Percentiles rank a stretch among this genome's conserved stretches.
Evolutionary conservation across 1,140 invertebrate genomes (phyloP).

Genomic region (Pygmarrhopalites habei): DNA sequence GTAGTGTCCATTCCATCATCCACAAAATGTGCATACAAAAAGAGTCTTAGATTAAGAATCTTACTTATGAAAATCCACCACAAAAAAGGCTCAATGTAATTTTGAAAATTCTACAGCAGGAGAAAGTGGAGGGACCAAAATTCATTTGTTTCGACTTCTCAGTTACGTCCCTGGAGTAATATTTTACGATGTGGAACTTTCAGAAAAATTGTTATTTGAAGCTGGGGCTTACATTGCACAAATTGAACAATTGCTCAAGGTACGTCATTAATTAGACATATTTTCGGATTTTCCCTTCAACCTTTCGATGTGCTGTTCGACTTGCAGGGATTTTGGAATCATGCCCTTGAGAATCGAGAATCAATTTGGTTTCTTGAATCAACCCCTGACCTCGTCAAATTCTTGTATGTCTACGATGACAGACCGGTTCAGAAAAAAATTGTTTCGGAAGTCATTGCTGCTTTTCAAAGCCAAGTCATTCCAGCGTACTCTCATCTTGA

Average conservation of each 20-base stretch:
- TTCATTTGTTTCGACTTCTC: conserved; percentile 55
- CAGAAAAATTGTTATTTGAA: conserved; percentile 57
- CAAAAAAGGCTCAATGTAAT: no score
- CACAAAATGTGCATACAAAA: no score
- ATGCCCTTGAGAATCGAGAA: conserved; percentile 55
- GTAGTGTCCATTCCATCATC: no score
- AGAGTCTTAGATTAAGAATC: no score
- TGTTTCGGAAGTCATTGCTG: conserved; percentile 56
- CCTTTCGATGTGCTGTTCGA: no score
- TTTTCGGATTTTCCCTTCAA: no score
- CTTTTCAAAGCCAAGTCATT: conserved; percentile 59
- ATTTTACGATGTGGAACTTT: conserved; percentile 53
- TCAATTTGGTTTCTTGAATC: conserved; percentile 65
- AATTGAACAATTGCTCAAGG: conserved; percentile 59
- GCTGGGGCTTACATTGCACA: conserved; percentile 61
- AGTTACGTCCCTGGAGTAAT: conserved; percentile 64
- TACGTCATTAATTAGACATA: conserved; percentile 44
- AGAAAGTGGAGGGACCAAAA: conserved; percentile 6
- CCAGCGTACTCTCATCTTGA: conserved; percentile 32
- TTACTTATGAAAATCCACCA: no score
- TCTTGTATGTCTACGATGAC: conserved; percentile 60
- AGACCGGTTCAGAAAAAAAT: conserved; percentile 49
- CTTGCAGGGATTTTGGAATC: conserved; percentile 62
- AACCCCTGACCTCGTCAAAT: conserved; percentile 60
- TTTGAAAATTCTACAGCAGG: no score